Conservation (phyloP, 2,113 vertebrate genomes). For the Excalfactoria chinensis region DNA sequence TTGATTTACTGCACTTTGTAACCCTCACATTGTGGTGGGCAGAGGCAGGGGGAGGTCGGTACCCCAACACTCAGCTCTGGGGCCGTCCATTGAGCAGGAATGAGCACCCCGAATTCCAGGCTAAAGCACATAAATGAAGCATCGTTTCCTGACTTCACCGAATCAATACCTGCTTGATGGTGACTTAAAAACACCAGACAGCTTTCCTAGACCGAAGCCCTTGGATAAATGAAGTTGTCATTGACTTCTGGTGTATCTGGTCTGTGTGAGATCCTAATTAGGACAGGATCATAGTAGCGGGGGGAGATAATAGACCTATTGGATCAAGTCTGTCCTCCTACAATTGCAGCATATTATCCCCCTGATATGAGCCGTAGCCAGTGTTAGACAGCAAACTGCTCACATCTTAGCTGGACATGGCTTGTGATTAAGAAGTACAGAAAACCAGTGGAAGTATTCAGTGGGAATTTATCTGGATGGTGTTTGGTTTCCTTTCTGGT, state of each 20-base stretch:
- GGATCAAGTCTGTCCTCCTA: constrained; percentile 38
- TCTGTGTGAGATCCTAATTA: constrained; percentile 72
- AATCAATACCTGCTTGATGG: constrained; percentile 65
- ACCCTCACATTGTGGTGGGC: not conserved
- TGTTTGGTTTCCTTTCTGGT: not conserved
- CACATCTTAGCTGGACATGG: not conserved
- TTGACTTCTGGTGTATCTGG: constrained; percentile 71
- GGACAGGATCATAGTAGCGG: constrained; percentile 48
- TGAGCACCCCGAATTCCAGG: not conserved
- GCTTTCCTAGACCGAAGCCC: constrained; percentile 43
- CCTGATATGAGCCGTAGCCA: not conserved
- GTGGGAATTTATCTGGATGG: not conserved
- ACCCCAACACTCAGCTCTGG: accelerated
- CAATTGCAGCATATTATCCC: not conserved
- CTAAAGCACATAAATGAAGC: constrained; percentile 13
- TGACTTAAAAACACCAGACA: constrained; percentile 72
- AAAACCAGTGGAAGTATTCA: not conserved
- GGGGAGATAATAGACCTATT: constrained; percentile 54
- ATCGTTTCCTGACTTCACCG: constrained; percentile 24
- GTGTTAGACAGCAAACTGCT: not conserved
- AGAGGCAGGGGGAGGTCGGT: accelerated
- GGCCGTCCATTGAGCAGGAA: accelerated
- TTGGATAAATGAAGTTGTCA: constrained; percentile 74
- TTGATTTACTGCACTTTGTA: not conserved
- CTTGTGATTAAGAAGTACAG: not conserved